These are phyloP conservation scores for Channa argus DNA, from an alignment of 2,113 vertebrate species.

Conservation along the genomic window DNA sequence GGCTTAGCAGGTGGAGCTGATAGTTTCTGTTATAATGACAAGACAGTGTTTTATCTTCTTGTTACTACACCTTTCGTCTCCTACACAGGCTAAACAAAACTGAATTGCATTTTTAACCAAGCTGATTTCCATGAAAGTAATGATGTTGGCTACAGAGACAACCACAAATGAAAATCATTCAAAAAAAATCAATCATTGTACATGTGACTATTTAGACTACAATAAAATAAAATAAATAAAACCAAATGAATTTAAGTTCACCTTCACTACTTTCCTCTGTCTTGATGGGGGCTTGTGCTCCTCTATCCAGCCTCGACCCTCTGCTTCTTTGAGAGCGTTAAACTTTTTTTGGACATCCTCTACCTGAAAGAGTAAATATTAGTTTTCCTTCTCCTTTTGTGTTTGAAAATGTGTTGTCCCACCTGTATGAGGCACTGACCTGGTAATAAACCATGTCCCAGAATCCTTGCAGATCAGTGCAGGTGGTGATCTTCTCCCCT, in stretches of 20 bases:
- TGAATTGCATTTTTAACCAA: too few relatives aligned
- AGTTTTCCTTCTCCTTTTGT: accelerated
- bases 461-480: conserved; percentile 94
- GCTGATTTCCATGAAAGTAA: too few relatives aligned
- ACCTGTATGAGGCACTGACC: conserved; percentile 28
- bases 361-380: conserved; percentile 76
- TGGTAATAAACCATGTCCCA: conserved; percentile 95
- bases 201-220: too few relatives aligned
- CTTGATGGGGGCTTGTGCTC: conserved; percentile 61
- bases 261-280: conserved; percentile 82
- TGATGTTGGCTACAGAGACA: too few relatives aligned
- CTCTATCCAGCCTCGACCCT: conserved; percentile 86
- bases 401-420: not conserved
- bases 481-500: conserved; percentile 91
- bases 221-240: too few relatives aligned
- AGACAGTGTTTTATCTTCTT: not conserved
- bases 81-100: too few relatives aligned
- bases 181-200: too few relatives aligned
- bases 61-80: too few relatives aligned
- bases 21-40: conserved; percentile 83
- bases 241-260: conserved; percentile 47
- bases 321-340: conserved; percentile 85
- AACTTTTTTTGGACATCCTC: conserved; percentile 93
- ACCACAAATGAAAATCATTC: too few relatives aligned
- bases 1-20: conserved; percentile 67